Evolutionary conservation across 1,140 invertebrate species (phyloP).

Genomic region (Drosophila pseudoobscura): DNA sequence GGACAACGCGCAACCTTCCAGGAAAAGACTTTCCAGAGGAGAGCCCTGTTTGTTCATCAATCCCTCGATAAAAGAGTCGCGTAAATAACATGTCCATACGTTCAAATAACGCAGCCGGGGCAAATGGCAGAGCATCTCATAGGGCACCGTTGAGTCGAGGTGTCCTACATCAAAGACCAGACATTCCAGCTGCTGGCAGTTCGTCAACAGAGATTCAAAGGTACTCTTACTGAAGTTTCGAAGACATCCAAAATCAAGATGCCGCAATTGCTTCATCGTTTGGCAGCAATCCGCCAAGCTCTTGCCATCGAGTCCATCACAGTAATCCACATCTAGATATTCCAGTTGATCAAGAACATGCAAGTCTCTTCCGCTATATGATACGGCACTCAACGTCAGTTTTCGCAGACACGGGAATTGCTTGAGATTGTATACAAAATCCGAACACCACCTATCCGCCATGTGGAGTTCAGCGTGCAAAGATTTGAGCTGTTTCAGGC

Average conservation of each 20-base stretch:
- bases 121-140: no score
- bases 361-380: neutral
- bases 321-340: constrained; percentile 11
- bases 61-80: no score
- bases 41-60: no score
- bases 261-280: constrained; percentile 10
- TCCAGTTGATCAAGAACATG: constrained; percentile 2
- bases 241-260: constrained; percentile 13
- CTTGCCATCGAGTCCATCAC: neutral
- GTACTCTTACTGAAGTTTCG: neutral
- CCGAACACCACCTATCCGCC: no score
- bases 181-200: constrained; percentile 18
- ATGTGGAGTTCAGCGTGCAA: constrained; percentile 2
- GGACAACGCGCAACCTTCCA: no score
- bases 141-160: no score
- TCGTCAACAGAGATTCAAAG: constrained; percentile 15
- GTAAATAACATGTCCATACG: no score
- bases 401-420: constrained; percentile 5
- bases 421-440: neutral
- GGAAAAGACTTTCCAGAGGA: no score
- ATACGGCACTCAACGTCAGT: neutral
- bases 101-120: no score
- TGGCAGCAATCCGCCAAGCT: constrained; percentile 4
- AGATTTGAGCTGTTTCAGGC: constrained; percentile 7
- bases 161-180: neutral